Conservation (phyloP, 2,113 vertebrate genomes). For the Hucho hucho region DNA sequence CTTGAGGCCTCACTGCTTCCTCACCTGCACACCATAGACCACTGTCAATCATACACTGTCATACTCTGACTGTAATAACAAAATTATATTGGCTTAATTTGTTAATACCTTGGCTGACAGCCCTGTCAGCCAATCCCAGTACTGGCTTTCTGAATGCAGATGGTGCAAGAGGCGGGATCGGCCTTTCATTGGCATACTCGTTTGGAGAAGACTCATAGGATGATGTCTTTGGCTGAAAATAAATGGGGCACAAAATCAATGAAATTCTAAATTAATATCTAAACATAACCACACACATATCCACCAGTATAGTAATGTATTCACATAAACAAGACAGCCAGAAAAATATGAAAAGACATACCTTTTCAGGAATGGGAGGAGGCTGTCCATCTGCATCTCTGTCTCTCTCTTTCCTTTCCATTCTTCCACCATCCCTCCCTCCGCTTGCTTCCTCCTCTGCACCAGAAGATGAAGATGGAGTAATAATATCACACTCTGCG, state of each 20-base stretch:
- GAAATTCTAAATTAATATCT: no score
- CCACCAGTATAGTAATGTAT: background rate
- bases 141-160: slow-evolving; percentile 56
- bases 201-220: slow-evolving; percentile 66
- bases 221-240: slow-evolving; percentile 64
- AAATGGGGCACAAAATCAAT: background rate
- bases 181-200: slow-evolving; percentile 61
- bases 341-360: slow-evolving; percentile 18
- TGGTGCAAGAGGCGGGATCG: slow-evolving; percentile 65
- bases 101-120: slow-evolving; percentile 71
- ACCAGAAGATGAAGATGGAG: slow-evolving; percentile 18
- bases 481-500: background rate
- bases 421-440: slow-evolving; percentile 49
- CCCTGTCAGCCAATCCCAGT: slow-evolving; percentile 61
- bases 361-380: slow-evolving; percentile 70
- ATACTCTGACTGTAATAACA: background rate
- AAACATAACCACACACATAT: background rate
- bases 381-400: slow-evolving; percentile 62
- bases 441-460: slow-evolving; percentile 58
- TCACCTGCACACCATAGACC: slow-evolving; percentile 52
- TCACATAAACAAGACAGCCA: background rate
- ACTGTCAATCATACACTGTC: background rate
- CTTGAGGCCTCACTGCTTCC: slow-evolving; percentile 62
- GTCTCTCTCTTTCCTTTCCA: slow-evolving; percentile 56
- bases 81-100: background rate